A percentile compares a stretch with the other conserved stretches of the same genome.
Conservation (phyloP, 2,113 vertebrate species). For the Lagopus muta region DNA sequence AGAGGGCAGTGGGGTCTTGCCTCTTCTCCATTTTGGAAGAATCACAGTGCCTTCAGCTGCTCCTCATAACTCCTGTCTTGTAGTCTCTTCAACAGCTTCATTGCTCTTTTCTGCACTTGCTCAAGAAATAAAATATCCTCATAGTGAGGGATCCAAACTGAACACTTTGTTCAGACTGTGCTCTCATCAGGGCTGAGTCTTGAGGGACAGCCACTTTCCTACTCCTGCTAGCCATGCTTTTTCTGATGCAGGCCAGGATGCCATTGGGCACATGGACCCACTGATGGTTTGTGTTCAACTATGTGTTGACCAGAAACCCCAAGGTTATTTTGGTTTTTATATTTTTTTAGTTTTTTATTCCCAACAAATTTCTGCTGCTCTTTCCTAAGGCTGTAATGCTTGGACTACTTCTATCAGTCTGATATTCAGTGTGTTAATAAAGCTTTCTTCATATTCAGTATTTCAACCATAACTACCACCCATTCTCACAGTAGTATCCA, state of each 20-base stretch:
- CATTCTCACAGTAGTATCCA: background rate
- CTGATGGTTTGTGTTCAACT: no score
- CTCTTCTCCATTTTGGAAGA: background rate
- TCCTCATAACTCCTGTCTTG: background rate
- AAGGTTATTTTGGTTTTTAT: no score
- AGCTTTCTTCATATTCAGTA: background rate
- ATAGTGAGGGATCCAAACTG: background rate
- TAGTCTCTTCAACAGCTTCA: background rate
- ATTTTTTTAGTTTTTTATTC: no score
- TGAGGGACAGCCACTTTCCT: background rate
- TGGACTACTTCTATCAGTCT: background rate
- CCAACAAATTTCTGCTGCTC: no score
- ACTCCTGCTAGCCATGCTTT: no score
- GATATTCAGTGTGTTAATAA: background rate
- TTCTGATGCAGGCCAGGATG: no score
- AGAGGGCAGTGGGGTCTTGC: background rate
- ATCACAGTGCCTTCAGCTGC: background rate
- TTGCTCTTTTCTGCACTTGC: background rate
- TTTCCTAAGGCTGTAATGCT: no score
- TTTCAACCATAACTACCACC: background rate
- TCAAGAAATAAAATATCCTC: background rate
- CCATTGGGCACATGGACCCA: no score
- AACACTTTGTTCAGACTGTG: background rate
- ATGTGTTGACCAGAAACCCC: no score
- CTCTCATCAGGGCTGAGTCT: no score